phyloP scores from a whole-genome alignment of 2,113 vertebrate genomes.

The Dromas ardeola region DNA sequence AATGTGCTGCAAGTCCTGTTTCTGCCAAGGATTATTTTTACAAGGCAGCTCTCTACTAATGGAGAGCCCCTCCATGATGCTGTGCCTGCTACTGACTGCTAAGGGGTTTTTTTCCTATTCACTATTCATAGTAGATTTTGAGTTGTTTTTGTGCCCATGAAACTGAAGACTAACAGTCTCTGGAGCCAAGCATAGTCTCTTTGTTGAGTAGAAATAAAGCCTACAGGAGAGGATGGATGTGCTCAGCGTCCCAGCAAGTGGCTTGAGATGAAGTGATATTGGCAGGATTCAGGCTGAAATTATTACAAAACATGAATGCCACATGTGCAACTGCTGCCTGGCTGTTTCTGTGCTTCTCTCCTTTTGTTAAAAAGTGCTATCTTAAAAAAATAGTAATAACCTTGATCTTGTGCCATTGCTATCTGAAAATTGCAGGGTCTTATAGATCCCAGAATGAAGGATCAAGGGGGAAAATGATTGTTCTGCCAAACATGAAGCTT shows the following conservation, averaged over 20 bases:
- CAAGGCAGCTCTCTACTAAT: not conserved
- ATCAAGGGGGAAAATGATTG: conserved; percentile 38
- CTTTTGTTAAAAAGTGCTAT: conserved; percentile 58
- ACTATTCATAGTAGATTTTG: conserved; percentile 56
- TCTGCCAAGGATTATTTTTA: conserved; percentile 40
- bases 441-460: conserved; percentile 42
- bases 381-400: conserved; percentile 60
- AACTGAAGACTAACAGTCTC: conserved; percentile 48
- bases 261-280: conserved; percentile 68
- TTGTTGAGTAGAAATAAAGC: conserved; percentile 66
- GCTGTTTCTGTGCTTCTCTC: conserved; percentile 39
- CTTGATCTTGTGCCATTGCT: conserved; percentile 58
- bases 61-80: conserved; percentile 4
- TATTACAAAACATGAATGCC: conserved; percentile 64
- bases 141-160: conserved; percentile 51
- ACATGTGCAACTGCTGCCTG: conserved; percentile 64
- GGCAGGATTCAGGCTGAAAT: conserved; percentile 60
- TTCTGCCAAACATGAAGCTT: conserved; percentile 51
- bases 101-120: conserved; percentile 27
- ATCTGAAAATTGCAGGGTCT: conserved; percentile 62
- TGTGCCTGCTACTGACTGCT: conserved; percentile 31
- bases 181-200: conserved; percentile 60
- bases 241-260: conserved; percentile 54
- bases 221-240: conserved; percentile 64
- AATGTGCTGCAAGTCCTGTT: not conserved